Conservation (phyloP, 53 echinoderm and acorn worm species). For the Echinometra lucunter region DNA sequence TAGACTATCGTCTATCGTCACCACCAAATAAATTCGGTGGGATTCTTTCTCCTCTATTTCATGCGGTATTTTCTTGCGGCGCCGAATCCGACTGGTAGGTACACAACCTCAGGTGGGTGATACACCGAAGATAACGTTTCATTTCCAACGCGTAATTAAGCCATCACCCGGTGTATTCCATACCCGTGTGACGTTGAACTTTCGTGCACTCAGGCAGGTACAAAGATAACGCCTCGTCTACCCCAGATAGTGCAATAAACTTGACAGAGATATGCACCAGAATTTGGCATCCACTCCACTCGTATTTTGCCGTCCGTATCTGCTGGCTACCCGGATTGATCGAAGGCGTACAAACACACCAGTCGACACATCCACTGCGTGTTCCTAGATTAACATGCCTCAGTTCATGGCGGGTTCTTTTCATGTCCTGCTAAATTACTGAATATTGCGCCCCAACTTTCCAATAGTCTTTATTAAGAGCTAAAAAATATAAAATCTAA, state of each 20-base stretch:
- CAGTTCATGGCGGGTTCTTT: constrained; percentile 41
- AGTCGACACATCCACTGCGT: constrained; percentile 14
- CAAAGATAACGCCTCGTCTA: neutral
- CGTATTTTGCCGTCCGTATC: neutral
- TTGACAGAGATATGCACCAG: constrained; percentile 21
- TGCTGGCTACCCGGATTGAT: constrained; percentile 33
- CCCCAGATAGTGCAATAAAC: constrained; percentile 48
- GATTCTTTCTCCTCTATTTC: neutral
- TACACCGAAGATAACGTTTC: constrained; percentile 23
- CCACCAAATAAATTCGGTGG: neutral
- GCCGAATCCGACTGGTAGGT: neutral
- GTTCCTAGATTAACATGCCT: constrained; percentile 34
- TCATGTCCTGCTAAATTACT: constrained; percentile 25
- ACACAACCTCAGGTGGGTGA: neutral
- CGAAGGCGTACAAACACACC: constrained; percentile 33
- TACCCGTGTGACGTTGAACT: constrained; percentile 7
- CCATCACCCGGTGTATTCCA: neutral
- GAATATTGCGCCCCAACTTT: neutral
- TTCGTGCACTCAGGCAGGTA: neutral
- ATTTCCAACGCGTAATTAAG: constrained; percentile 15
- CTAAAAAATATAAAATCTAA: neutral
- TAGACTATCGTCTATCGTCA: neutral
- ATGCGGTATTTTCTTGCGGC: neutral
- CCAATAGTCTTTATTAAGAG: neutral
- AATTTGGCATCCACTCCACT: constrained; percentile 8